Percentiles rank a stretch among this genome's conserved stretches.
Conservation (phyloP, 2,797 vertebrate genomes). For the Anableps anableps region DNA sequence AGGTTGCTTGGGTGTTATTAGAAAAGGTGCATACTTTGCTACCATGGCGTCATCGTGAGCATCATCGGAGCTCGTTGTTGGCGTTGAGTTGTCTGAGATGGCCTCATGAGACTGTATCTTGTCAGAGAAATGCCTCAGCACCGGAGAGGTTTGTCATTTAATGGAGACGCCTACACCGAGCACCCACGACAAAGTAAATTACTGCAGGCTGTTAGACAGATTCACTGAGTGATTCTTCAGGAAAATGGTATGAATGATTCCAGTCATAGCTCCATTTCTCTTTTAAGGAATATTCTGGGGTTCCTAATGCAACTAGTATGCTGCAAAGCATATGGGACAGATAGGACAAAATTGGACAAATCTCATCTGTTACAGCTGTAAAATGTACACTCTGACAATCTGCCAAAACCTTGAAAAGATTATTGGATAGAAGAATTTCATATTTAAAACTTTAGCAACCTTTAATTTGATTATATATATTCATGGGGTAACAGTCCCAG, state of each 20-base stretch:
- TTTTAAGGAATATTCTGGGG: neutral
- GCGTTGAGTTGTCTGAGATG: slow-evolving; percentile 7
- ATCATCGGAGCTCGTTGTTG: neutral
- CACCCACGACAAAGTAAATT: slow-evolving; percentile 17
- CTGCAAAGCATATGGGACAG: neutral
- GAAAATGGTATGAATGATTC: neutral
- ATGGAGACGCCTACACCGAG: slow-evolving; percentile 20
- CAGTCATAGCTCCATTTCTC: neutral
- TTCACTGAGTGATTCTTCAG: neutral
- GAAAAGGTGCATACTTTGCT: neutral
- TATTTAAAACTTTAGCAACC: neutral
- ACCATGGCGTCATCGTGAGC: neutral
- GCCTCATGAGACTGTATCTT: slow-evolving; percentile 6
- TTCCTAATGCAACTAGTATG: neutral
- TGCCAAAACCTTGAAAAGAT: neutral
- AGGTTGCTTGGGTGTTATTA: neutral
- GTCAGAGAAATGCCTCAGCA: slow-evolving; percentile 21
- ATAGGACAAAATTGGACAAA: neutral
- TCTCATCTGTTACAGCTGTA: neutral
- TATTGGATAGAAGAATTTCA: neutral
- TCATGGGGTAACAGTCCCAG: neutral
- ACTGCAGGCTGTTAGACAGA: slow-evolving; percentile 9
- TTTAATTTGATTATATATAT: neutral
- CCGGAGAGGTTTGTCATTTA: slow-evolving; percentile 11
- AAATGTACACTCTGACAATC: neutral